Evolutionary conservation across 1,140 invertebrate genomes (phyloP), one percentile per base, ranked within the genome.

Genomic region (Euglossa dilemma): DNA sequence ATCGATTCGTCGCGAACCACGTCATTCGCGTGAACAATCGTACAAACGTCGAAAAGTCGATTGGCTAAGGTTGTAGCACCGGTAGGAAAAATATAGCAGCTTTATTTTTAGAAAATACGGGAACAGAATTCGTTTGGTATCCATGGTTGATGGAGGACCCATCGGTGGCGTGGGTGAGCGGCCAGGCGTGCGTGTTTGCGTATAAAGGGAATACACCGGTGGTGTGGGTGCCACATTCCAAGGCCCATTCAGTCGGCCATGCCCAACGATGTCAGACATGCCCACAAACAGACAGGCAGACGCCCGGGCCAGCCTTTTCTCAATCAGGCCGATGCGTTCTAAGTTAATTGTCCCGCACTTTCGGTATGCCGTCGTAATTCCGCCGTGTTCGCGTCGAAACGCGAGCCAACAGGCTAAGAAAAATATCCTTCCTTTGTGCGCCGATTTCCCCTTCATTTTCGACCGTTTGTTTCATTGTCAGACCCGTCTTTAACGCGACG

Each of bases 191-290:
- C 74, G 84, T 87, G 89, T 91, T 88, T 89, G 78, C 84, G 86
- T 89, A 90, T 88, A 92, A 84, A 89, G 87, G 89, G 89, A 91
- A 92, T 90, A 86, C 85, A 89, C 71, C 83, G 84, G 75, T 69
- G 84, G 75, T 87, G 87, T 90, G 87, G 89, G 86, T 86, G 76
- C 86, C 85, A 86, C 92, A 93, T 93, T 93, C 92, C 92, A 92
- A 80, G 87, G 88, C 84, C 90, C 91, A 93, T 93, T 93, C 92
- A 93, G 88, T 88, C 87, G 87, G 89, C 92, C 90, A 90, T 93
- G 91, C 92, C 90, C 91, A 87, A 91, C 89, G 91, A 90, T 93
- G 92, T 93, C 92, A 92, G 92, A 93, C 92, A 93, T 91, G 89
- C 85, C 87, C 91, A 92, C 92, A 91, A 92, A 92, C 91, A 89